A percentile compares a stretch with the other conserved stretches of the same genome.
Evolutionary conservation across 1,140 invertebrate genomes (phyloP).

Genomic region (Diuraphis noxia): DNA sequence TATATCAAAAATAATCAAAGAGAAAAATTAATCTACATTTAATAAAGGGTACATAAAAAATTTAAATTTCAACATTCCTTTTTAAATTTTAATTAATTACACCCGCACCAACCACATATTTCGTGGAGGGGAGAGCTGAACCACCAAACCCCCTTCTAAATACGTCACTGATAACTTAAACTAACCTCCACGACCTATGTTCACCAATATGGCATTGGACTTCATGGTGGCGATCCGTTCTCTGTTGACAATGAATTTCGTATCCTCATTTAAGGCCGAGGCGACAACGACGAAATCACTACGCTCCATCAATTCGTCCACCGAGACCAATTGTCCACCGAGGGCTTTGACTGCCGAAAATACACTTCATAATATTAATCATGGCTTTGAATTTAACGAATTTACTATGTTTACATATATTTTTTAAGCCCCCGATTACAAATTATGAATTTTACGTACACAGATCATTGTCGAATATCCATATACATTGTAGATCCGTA

Average conservation of each 20-base stretch:
- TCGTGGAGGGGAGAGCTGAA: no score
- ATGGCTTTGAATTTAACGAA: not conserved
- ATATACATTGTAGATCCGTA: no score
- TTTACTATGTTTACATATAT: not conserved
- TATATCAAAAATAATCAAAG: not conserved
- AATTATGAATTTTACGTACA: not conserved
- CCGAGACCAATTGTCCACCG: slow-evolving; percentile 24
- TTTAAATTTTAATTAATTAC: no score
- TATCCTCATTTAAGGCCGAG: slow-evolving; percentile 74
- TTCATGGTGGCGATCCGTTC: slow-evolving; percentile 82
- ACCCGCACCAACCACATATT: no score
- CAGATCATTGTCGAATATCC: no score
- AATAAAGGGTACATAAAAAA: no score
- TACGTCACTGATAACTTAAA: not conserved
- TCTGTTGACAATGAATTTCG: slow-evolving; percentile 75
- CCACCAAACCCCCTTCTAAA: no score
- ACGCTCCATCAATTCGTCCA: slow-evolving; percentile 65
- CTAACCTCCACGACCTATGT: slow-evolving; percentile 74
- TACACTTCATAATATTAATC: not conserved
- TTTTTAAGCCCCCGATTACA: not conserved
- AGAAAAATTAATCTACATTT: not conserved
- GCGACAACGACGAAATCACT: slow-evolving; percentile 83
- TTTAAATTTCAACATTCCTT: no score
- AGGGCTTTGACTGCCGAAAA: slow-evolving; percentile 3
- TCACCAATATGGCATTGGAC: slow-evolving; percentile 78